phyloP scores from a whole-genome alignment of 2,888 invertebrate species.

The Drosophila anomelani region DNA sequence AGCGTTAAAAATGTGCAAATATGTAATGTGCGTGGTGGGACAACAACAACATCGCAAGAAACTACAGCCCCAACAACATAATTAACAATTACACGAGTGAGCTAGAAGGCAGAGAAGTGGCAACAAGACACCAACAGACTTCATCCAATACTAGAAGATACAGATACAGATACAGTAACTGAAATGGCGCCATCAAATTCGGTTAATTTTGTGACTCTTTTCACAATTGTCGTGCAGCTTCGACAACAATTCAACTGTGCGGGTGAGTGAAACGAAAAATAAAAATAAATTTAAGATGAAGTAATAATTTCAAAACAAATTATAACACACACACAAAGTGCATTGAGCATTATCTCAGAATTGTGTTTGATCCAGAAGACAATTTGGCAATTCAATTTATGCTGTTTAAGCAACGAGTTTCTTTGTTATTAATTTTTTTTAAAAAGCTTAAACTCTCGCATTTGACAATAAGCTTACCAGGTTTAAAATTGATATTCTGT shows the following conservation, averaged over 20 bases:
- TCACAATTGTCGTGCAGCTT: conserved; percentile 37
- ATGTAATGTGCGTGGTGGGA: conserved; percentile 58
- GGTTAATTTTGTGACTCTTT: conserved; percentile 40
- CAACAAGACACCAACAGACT: conserved; percentile 51
- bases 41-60: conserved; percentile 8
- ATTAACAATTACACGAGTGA: conserved; percentile 62
- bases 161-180: background rate
- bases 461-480: too few relatives aligned
- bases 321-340: background rate
- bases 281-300: conserved; percentile 1
- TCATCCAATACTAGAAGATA: background rate
- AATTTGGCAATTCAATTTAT: conserved; percentile 14
- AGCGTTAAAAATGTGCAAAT: conserved; percentile 50
- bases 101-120: background rate
- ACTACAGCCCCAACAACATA: conserved; percentile 35
- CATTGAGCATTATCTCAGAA: conserved; percentile 15
- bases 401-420: background rate
- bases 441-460: too few relatives aligned
- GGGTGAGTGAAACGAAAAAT: conserved; percentile 59
- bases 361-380: conserved; percentile 11
- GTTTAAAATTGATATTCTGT: too few relatives aligned
- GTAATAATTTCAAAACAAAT: background rate
- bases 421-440: background rate
- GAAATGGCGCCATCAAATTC: conserved; percentile 18
- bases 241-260: conserved; percentile 50